These are phyloP conservation scores for Apaloderma vittatum DNA, from an alignment of 2,113 vertebrate genomes.

Conservation along the genomic window DNA sequence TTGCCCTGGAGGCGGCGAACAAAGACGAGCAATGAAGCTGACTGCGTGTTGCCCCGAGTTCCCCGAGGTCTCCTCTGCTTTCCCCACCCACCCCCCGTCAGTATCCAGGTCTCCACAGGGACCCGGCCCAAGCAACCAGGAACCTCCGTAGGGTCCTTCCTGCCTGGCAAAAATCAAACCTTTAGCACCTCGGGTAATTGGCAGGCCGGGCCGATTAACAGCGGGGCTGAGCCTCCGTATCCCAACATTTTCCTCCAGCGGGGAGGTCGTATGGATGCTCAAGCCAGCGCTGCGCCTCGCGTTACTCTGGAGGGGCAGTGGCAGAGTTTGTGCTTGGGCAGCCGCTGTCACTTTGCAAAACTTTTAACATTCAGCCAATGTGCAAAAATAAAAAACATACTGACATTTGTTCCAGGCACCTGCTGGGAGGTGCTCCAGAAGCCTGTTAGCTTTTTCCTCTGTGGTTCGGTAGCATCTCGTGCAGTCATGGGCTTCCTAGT, in stretches of 20 bases:
- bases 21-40: accelerated
- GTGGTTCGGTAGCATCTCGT: accelerated
- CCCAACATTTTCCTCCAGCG: accelerated
- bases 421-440: neutral
- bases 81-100: too few species aligned
- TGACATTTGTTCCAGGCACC: accelerated
- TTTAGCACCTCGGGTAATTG: neutral
- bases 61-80: too few species aligned
- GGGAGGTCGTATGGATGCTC: accelerated
- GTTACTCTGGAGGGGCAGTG: accelerated
- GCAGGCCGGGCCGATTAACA: neutral
- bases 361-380: neutral
- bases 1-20: neutral
- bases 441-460: neutral
- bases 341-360: neutral
- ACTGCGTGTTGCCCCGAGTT: accelerated
- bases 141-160: accelerated
- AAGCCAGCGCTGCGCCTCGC: accelerated
- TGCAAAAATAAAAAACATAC: neutral
- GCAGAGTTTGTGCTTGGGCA: neutral
- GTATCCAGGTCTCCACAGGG: accelerated
- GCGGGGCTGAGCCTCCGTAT: accelerated
- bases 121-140: accelerated
- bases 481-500: neutral
- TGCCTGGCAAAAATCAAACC: neutral